Conservation (phyloP, 1,140 invertebrate genomes). For the Zaprionus davidi region DNA sequence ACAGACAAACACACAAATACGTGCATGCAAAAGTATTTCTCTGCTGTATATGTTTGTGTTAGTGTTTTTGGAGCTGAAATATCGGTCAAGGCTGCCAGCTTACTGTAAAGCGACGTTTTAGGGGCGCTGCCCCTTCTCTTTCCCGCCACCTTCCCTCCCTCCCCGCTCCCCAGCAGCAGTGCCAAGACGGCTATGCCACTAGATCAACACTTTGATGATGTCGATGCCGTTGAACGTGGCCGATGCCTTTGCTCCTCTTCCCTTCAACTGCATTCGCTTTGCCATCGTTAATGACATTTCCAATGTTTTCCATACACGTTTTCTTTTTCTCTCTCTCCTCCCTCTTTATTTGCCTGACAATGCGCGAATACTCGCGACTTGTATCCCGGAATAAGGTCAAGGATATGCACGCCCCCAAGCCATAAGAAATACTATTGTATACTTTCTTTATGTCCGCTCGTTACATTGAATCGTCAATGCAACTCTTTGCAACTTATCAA, state of each 20-base stretch:
- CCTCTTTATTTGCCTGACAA: conserved; percentile 37
- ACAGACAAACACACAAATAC: not conserved
- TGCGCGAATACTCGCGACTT: conserved; percentile 24
- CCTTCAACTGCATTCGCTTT: conserved; percentile 8
- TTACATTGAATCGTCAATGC: too few species aligned
- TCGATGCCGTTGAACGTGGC: not conserved
- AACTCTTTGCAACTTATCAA: too few species aligned
- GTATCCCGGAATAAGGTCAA: conserved; percentile 60
- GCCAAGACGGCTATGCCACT: conserved; percentile 55
- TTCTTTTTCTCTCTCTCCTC: not conserved
- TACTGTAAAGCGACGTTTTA: conserved; percentile 50
- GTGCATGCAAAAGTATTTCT: conserved; percentile 11
- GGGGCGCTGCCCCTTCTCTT: not conserved
- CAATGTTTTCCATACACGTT: conserved; percentile 21
- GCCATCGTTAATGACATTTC: conserved; percentile 63
- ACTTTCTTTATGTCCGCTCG: too few species aligned
- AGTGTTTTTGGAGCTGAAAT: conserved; percentile 53
- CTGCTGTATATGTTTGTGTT: conserved; percentile 42
- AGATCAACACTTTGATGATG: conserved; percentile 52
- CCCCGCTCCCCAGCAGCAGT: conserved; percentile 18
- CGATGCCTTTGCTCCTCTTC: not conserved
- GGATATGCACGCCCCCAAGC: conserved; percentile 38
- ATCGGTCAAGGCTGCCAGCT: conserved; percentile 72
- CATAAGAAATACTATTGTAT: not conserved
- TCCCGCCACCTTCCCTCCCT: not conserved